Base-by-base conservation (phyloP, 2,888 invertebrate genomes). In the Miltochrista miniata region DNA sequence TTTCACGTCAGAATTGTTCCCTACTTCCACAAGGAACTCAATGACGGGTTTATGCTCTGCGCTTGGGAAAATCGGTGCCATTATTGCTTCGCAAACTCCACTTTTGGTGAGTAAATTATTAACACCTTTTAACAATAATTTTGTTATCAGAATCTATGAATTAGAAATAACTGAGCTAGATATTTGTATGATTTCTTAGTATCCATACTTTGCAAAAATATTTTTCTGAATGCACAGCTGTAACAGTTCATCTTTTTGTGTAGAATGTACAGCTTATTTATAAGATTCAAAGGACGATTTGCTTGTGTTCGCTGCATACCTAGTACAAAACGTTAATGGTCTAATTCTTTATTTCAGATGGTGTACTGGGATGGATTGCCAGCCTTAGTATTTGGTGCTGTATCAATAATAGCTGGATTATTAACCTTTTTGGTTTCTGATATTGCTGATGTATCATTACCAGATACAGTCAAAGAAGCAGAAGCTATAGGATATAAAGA, bases 1-100 rank as follows among this genome's bases (percentile, higher is more conserved):
- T 95, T 48, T 93, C 65, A 94, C 94, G 0, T 93, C 94, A 12
- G 95, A 95, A 75, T 85, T 95, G 74, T 95, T 95, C 72, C 95
- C 95, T 7, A 31, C 31, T 31, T 31, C 8, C 1, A 31, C 31
- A 11, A 31, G 31, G 8, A 31, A 31, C 31, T 31, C 31, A 10
- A 31, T 31, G 31, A 31, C 31, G 31, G 31, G 5, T 2, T 11
- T 31, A 31, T 31, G 31, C 11, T 31, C 31, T 31, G 18, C 18
- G 2, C 18, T 24, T 24, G 18, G 18, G 11, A 31, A 9, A 31
- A 31, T 31, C 10, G 24, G 15, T 29, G 15, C 24, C 12, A 9
- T 40, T 40, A 5, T 18, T 18, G 15, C 24, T 24, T 5, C 5
- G 29, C 14, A 38, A 15, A 38, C 10, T 15, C 10, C 15, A 8